Evolutionary conservation across 2,113 vertebrate genomes (phyloP), one percentile per base, ranked within the genome.

Genomic region (Rana temporaria): DNA sequence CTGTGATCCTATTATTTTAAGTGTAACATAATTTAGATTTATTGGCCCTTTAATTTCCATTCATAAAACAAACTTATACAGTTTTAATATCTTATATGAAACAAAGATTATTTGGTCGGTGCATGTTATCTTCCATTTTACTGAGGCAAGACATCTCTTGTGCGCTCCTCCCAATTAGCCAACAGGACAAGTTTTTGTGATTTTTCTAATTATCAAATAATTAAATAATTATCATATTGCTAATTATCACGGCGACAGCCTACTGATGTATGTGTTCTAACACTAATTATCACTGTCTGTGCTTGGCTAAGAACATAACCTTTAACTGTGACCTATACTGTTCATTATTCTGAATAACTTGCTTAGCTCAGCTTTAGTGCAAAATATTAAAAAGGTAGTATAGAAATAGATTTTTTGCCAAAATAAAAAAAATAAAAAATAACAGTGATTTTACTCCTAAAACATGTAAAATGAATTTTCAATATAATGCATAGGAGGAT

Each of bases 171-270:
- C 3, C 20, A 20, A 20, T 18, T 4, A 24, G 20, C n/a, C 60
- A 63, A 24, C 20, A 3, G 60, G 22, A 20, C 60, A 63, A 11
- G 60, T 20, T 63, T 63, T 63, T 63, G 60, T 26, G 48, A 18
- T 24, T 71, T 53, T n/a, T 24, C 42, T 22, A 53, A 71, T 71
- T 71, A 71, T 53, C 69, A 55, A 7, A 16, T 71, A 71, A 71
- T 52, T 73, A 55, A 22, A 16, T 32, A 73, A 73, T 73, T 73
- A 73, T 16, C 71, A 57, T 32, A 32, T 15, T n/a, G 20, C 16
- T 73, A 57, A 73, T 34, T 34, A 32, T 73, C 18, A 73, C 17
- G 6, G 4, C 14, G 18, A 73, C 71, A 59, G 24, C 52, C 57
- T 73, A 18, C 22, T 57, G 52, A 73, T 57, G 20, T 56, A 57